Conservation (phyloP, 1,140 invertebrate genomes). For the Prorops nasuta region DNA sequence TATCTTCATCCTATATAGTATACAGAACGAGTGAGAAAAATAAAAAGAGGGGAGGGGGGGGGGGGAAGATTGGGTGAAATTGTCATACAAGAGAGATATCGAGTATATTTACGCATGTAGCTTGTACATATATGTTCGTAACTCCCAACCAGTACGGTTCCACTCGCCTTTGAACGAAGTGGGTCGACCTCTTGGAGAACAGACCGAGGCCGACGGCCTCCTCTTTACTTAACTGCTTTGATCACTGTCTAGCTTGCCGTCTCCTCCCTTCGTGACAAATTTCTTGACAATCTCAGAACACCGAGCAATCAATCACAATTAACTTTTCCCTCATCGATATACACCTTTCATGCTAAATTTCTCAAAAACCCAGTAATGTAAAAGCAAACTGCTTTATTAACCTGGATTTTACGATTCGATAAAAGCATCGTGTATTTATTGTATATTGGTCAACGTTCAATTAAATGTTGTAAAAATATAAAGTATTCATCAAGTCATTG, state of each 20-base stretch:
- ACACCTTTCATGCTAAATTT: too few relatives aligned
- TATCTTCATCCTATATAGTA: too few relatives aligned
- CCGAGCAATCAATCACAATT: too few relatives aligned
- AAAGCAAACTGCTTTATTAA: too few relatives aligned
- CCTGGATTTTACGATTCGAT: too few relatives aligned
- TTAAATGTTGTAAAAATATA: too few relatives aligned
- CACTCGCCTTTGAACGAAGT: slow-evolving; percentile 46
- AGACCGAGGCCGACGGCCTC: slow-evolving; percentile 39
- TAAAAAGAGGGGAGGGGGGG: slow-evolving; percentile 14
- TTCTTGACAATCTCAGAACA: background rate
- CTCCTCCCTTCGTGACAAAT: slow-evolving; percentile 19
- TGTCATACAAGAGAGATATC: slow-evolving; percentile 23
- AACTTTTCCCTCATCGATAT: too few relatives aligned
- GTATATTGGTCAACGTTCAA: too few relatives aligned
- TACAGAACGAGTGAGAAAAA: slow-evolving; percentile 2
- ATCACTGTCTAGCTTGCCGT: slow-evolving; percentile 21
- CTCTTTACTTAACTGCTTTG: slow-evolving; percentile 12
- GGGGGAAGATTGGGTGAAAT: slow-evolving; percentile 20
- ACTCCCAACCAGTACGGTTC: slow-evolving; percentile 35
- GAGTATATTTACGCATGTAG: slow-evolving; percentile 25
- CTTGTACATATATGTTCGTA: slow-evolving; percentile 25
- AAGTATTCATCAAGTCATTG: too few relatives aligned
- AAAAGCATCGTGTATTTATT: too few relatives aligned
- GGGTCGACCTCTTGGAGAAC: slow-evolving; percentile 43
- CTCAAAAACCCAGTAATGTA: too few relatives aligned